Conservation (phyloP, 2,113 vertebrate species). For the Psettodes erumei region DNA sequence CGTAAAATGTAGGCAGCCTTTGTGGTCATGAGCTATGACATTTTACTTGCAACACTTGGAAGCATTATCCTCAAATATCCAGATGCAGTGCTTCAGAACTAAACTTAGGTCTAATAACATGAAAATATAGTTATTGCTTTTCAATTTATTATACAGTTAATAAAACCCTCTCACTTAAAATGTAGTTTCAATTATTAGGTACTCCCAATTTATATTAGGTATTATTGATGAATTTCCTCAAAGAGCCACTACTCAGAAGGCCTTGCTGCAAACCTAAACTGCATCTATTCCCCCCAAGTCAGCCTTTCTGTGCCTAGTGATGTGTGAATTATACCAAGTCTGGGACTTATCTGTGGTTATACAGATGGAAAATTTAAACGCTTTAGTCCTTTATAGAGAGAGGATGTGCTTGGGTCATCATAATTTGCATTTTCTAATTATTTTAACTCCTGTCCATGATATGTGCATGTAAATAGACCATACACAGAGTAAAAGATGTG, state of each 20-base stretch:
- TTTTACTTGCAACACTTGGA: background rate
- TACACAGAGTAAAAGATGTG: slow-evolving; percentile 23
- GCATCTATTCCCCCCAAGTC: slow-evolving; percentile 2
- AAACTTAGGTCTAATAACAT: no score
- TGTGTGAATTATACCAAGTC: slow-evolving; percentile 28
- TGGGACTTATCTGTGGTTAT: slow-evolving; percentile 28
- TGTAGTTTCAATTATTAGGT: background rate
- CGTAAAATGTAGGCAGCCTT: background rate
- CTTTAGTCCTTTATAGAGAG: slow-evolving; percentile 6
- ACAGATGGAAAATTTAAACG: slow-evolving; percentile 32
- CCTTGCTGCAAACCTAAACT: slow-evolving; percentile 9
- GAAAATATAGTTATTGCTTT: background rate
- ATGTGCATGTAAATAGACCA: slow-evolving; percentile 21
- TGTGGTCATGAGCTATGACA: background rate
- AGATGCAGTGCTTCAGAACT: no score
- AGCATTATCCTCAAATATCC: no score
- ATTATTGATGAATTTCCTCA: background rate
- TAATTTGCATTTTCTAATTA: slow-evolving; percentile 61
- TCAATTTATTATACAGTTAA: background rate
- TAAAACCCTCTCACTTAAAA: background rate
- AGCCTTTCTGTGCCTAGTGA: slow-evolving; percentile 38
- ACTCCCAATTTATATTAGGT: background rate
- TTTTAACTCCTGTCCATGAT: slow-evolving; percentile 10
- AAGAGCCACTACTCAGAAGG: background rate
- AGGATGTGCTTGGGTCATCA: slow-evolving; percentile 24